Conservation (phyloP, 2,113 vertebrate species). For the Mobula birostris region DNA sequence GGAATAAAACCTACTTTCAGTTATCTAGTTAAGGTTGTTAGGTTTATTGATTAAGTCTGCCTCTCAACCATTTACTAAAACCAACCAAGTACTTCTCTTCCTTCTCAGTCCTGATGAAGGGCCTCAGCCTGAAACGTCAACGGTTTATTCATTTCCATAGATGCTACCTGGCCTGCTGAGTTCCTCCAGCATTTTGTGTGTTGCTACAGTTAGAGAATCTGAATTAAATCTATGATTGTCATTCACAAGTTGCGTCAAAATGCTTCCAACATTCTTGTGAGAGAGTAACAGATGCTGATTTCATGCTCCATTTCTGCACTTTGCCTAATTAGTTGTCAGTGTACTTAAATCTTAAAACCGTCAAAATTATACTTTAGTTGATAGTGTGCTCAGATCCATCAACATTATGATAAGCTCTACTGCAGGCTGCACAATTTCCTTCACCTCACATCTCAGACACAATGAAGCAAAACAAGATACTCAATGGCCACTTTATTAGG, state of each 20-base stretch:
- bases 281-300: constrained; percentile 50
- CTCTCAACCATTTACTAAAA: background rate
- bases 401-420: constrained; percentile 17
- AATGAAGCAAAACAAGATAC: background rate
- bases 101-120: no score
- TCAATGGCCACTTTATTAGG: no score
- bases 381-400: constrained; percentile 10
- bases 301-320: constrained; percentile 51
- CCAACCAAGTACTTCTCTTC: background rate
- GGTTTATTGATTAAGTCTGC: background rate
- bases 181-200: no score
- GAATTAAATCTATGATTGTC: background rate
- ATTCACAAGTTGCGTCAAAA: background rate
- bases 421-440: background rate
- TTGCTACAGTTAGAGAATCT: background rate
- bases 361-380: constrained; percentile 45
- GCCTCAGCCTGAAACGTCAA: no score
- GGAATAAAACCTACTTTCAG: background rate
- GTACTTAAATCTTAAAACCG: constrained; percentile 40
- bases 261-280: background rate
- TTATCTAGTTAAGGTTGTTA: background rate
- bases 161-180: no score
- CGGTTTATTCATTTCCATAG: no score
- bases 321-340: constrained; percentile 51
- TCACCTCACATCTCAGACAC: background rate